Evolutionary conservation across 2,888 invertebrate species (phyloP), one percentile per base, ranked within the genome.

Genomic region (Lepidochrysops patricia): DNA sequence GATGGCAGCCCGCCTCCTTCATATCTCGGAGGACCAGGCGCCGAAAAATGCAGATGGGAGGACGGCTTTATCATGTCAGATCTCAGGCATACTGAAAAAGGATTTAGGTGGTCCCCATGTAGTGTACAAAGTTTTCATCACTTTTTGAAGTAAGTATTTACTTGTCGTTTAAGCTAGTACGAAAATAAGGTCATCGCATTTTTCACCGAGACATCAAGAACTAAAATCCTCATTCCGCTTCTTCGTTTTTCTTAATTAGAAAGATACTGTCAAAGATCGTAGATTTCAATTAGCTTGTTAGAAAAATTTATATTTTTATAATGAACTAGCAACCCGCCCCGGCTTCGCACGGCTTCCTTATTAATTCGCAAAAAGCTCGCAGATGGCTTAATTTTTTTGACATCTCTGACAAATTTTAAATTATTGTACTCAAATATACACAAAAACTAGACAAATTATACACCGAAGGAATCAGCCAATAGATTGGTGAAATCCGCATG

Each of bases 21-120:
- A 49, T 97, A 98, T 79, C 91, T 98, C 52, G 97, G 97, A 52
- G 97, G 97, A 26, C 97, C 97, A 0, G 97, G 97, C 13, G 97
- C 97, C 19, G 96, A 97, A 79, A 96, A 96, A 75, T 98, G 97
- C 72, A 93, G 97, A 68, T 97, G 97, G 97, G 97, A 97, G 76
- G 97, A 98, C 80, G 97, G 97, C 60, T 98, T 95, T 89, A 98
- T 98, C 74, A 98, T 97, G 97, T 96, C 96, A 59, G 97, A 98
- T 85, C 90, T 98, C 64, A 90, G 97, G 71, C 97, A 97, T 82
- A 97, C 97, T 0, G 97, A 97, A 85, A 94, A 97, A 76, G 97
- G 97, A 26, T 98, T 98, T 91, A 91, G 96, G 70, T 98, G 97
- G 97, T 97, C 97, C 6, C 93, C 96, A 23, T 98, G 97, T 85